Conservation (phyloP, 2,113 vertebrate genomes). For the Plestiodon gilberti region DNA sequence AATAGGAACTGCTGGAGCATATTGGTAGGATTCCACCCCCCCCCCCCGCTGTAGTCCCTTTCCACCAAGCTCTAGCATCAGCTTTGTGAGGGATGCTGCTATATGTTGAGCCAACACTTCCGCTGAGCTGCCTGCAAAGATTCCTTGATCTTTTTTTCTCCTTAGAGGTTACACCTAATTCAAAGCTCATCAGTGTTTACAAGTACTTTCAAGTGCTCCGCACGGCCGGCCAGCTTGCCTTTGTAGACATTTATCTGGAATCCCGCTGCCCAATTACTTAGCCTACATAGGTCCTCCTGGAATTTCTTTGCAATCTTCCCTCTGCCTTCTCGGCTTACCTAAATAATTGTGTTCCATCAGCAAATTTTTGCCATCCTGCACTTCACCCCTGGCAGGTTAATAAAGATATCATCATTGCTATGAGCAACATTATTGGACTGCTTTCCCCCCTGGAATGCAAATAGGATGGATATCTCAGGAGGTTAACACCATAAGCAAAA, state of each 20-base stretch:
- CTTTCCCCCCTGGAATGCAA: conserved; percentile 49
- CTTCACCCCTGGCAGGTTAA: conserved; percentile 51
- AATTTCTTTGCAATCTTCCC: not conserved
- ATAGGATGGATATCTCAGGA: conserved; percentile 48
- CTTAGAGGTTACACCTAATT: conserved; percentile 8
- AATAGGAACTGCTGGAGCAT: not conserved
- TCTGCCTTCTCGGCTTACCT: not conserved
- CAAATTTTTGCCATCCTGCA: conserved; percentile 22
- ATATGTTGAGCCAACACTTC: conserved; percentile 2
- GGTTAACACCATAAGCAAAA: conserved; percentile 30
- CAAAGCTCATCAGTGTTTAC: conserved; percentile 21
- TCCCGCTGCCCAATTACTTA: not conserved
- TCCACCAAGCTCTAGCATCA: not conserved
- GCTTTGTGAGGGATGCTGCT: no score
- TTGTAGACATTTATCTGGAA: conserved; percentile 10
- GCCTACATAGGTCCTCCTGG: conserved; percentile 21
- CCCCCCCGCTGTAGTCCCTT: not conserved
- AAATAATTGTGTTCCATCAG: conserved; percentile 43
- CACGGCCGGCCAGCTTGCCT: not conserved
- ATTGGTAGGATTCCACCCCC: no score
- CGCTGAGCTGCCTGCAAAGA: conserved; percentile 11
- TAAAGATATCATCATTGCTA: conserved; percentile 36
- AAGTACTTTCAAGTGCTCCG: conserved; percentile 42
- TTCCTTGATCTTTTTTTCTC: conserved; percentile 11
- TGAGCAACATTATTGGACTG: conserved; percentile 24